Evolutionary conservation across 2,888 invertebrate genomes (phyloP).

Genomic region (Molorchus minor): DNA sequence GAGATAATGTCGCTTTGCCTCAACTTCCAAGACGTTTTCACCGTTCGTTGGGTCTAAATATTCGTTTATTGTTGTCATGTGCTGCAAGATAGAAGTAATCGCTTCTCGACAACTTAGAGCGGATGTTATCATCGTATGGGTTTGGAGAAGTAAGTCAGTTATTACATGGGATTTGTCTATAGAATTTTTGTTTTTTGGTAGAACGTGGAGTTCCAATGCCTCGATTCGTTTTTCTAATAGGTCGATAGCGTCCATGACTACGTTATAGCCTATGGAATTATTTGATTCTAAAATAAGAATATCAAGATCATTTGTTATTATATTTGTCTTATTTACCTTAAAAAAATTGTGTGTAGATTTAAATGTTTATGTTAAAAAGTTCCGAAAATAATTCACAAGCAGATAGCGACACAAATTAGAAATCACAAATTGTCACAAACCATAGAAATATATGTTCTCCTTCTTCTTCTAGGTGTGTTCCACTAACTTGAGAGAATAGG

Average conservation of each 20-base stretch:
- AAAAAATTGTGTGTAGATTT: too few species aligned
- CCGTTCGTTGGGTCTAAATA: constrained; percentile 63
- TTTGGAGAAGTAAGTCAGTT: constrained; percentile 62
- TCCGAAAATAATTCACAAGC: too few species aligned
- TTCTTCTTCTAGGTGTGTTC: too few species aligned
- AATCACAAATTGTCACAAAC: too few species aligned
- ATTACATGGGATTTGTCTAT: constrained; percentile 56
- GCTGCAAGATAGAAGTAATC: constrained; percentile 61
- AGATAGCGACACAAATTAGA: too few species aligned
- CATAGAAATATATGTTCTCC: too few species aligned
- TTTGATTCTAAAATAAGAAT: too few species aligned
- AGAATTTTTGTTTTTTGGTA: constrained; percentile 52
- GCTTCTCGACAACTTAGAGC: constrained; percentile 66
- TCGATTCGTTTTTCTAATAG: constrained; percentile 63
- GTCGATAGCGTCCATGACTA: constrained; percentile 52
- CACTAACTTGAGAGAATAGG: too few species aligned
- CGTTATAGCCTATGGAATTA: too few species aligned
- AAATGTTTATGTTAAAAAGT: too few species aligned
- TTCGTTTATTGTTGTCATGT: constrained; percentile 63
- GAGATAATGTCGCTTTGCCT: constrained; percentile 63
- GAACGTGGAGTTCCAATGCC: constrained; percentile 63
- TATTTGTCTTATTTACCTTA: too few species aligned
- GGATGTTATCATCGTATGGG: constrained; percentile 64
- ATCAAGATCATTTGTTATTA: too few species aligned
- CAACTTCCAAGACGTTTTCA: constrained; percentile 60